phyloP scores from a whole-genome alignment of 2,888 invertebrate genomes.

The Steinernema hermaphroditum region DNA sequence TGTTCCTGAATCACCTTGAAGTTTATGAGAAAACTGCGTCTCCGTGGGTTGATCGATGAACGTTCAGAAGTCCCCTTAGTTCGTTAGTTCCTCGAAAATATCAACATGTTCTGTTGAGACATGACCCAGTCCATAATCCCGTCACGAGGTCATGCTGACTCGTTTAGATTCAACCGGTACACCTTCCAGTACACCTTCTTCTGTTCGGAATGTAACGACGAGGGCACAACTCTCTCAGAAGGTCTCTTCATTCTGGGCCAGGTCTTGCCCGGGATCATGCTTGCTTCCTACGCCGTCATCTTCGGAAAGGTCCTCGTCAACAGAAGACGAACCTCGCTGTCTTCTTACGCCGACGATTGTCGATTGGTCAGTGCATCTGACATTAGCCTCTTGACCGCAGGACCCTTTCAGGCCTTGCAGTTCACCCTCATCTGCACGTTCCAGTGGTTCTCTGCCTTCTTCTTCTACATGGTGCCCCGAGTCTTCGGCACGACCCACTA shows the following conservation, averaged over 20 bases:
- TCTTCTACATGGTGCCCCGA: constrained; percentile 32
- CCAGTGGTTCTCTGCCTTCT: constrained; percentile 32
- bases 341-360: not conserved
- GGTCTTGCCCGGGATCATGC: not conserved
- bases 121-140: not conserved
- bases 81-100: no score
- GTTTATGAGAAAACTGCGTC: no score
- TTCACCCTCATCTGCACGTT: constrained; percentile 30
- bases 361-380: not conserved
- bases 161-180: constrained; percentile 2
- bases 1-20: no score
- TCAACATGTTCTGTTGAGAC: no score
- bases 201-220: not conserved
- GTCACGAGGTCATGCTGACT: not conserved
- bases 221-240: not conserved
- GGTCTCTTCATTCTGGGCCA: constrained; percentile 17
- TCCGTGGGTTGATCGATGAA: no score
- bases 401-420: not conserved
- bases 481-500: constrained; percentile 21
- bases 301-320: not conserved
- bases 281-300: constrained; percentile 2
- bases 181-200: constrained; percentile 20
- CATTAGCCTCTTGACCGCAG: not conserved
- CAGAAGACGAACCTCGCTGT: not conserved
- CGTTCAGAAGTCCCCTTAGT: no score